Evolutionary conservation across 1,140 invertebrate genomes (phyloP), one percentile per base, ranked within the genome.

Genomic region (Nixonia krombeini): DNA sequence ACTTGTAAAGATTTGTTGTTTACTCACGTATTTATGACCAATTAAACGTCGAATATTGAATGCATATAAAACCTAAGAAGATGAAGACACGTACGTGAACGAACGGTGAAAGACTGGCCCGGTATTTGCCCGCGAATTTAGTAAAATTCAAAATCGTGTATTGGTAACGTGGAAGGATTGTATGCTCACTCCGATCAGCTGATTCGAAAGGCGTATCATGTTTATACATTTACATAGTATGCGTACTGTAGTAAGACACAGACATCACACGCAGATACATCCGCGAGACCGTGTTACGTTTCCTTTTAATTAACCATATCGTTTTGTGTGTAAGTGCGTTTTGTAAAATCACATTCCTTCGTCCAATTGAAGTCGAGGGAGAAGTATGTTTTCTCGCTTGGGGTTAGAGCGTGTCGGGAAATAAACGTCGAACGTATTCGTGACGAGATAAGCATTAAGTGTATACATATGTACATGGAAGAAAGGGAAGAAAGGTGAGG

Each of bases 401-500:
- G 31, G 31, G 31, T 33, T 33, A 33, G 21, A 21, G 21, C 2
- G 21, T 6, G 21, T 21, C 6, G 21, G 21, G 21, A 21, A 21
- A 21, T 21, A 21, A 21, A 21, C 2, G 2, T 21, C 21, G 28
- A 29, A 9, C 28, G n/a, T 29, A 29, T 29, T 29, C 8, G 28
- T 10, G 28, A 9, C 28, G 28, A 10, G 6, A 9, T 9, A 29
- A 29, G 28, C 28, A 9, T 2, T 10, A 29, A 10, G 13, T 33
- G 10, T 10, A 10, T 12, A 33, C 21, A 21, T 21, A 21, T 13
- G 61, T 55, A 13, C 37, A 67, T 68, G 50, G 68, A 73, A 63
- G 56, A 59, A 72, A 68, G 42, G 56, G 65, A 65, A 31, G 64
- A 69, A 44, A 72, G 51, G 50, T 55, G 45, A 66, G 45, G 42